These are phyloP conservation scores for Nibea albiflora DNA, from an alignment of 2,113 vertebrate genomes.

Conservation along the genomic window DNA sequence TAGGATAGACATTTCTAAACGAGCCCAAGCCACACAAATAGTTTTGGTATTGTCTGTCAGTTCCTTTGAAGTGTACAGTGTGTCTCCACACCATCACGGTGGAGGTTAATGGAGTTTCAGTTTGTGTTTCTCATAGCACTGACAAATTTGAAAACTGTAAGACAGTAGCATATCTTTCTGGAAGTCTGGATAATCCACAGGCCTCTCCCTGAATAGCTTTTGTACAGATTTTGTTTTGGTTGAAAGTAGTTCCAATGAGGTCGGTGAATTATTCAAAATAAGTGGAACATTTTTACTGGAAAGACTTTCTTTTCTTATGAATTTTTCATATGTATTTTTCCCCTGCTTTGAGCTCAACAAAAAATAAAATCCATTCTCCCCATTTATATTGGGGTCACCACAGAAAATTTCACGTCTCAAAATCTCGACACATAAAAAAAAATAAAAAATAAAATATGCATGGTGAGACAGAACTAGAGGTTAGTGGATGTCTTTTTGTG, in stretches of 20 bases:
- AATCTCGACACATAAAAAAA: neutral
- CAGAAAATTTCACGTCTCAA: neutral
- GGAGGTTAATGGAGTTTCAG: neutral
- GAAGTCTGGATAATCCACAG: neutral
- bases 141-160: neutral
- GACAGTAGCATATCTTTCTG: neutral
- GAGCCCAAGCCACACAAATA: neutral
- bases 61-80: neutral
- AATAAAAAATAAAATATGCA: neutral
- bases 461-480: neutral
- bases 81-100: neutral
- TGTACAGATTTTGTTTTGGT: neutral
- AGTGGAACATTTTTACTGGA: neutral
- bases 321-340: neutral
- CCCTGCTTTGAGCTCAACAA: neutral
- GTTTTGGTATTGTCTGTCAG: neutral
- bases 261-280: neutral
- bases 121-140: neutral
- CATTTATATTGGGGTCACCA: neutral
- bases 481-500: neutral
- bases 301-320: conserved; percentile 5
- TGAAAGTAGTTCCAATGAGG: neutral
- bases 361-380: neutral
- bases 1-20: neutral
- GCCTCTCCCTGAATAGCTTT: neutral